Conservation (phyloP, 2,113 vertebrate species). For the Ellobius talpinus region DNA sequence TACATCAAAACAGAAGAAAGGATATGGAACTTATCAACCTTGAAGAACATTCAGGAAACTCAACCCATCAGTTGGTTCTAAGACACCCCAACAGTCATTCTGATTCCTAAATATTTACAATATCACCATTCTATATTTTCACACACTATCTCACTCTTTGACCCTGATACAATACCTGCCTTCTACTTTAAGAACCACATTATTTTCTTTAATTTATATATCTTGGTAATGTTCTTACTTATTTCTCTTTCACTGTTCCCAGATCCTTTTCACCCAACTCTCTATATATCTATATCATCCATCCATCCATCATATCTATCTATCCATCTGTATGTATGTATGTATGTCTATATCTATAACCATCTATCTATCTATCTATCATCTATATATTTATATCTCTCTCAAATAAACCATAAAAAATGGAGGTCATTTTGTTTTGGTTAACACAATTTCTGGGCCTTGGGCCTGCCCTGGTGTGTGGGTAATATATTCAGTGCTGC, state of each 20-base stretch:
- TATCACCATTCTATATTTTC: not conserved
- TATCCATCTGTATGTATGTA: too few relatives aligned
- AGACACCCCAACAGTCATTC: not conserved
- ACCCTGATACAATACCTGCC: not conserved
- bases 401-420: not conserved
- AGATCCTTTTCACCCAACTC: not conserved
- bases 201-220: not conserved
- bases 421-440: not conserved
- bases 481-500: not conserved
- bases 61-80: not conserved
- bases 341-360: not conserved
- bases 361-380: too few relatives aligned
- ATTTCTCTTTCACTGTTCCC: not conserved
- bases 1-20: not conserved
- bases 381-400: not conserved
- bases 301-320: not conserved
- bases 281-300: too few relatives aligned
- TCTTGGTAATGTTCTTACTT: not conserved
- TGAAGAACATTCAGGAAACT: not conserved
- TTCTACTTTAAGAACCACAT: not conserved
- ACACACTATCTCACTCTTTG: not conserved
- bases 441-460: not conserved
- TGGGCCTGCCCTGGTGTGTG: not conserved
- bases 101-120: not conserved
- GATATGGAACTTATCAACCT: not conserved